Evolutionary conservation across 2,797 vertebrate species (phyloP), one percentile per base, ranked within the genome.

Genomic region (Sebastes umbrosus): DNA sequence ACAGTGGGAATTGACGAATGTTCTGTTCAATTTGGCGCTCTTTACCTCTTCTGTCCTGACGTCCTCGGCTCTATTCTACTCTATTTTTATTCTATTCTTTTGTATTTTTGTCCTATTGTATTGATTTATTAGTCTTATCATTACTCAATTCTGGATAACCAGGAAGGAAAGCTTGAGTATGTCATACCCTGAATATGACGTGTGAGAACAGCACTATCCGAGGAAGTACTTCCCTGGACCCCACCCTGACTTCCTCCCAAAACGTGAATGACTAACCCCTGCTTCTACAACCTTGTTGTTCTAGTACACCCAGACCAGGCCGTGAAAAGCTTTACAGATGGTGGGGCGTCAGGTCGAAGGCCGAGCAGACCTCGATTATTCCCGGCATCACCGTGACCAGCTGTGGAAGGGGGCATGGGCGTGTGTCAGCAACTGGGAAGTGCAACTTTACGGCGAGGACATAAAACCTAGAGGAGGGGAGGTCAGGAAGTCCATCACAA

Each of bases 401-500:
- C 77, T 14, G 54, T 63, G 84, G 57, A 64, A 73, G 64, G 75
- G 16, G 75, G 22, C 69, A 86, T 31, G 82, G 84, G 69, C 3
- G 84, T 86, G 88, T 68, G 69, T 69, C 43, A 64, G 66, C 54
- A 81, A 75, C 20, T 55, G 85, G 86, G 91, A 94, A 92, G 80
- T 83, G 12, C 74, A 87, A 81, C 69, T 69, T 90, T 66, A 78
- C 18, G 16, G 84, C 5, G 36, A 29, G 55, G 55, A 69, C 62
- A 5, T 88, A 58, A 79, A 84, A 70, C 67, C 69, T 32, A 39
- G 5, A 22, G 57, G 62, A 50, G 20, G 22, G 18, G 9, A 57
- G 76, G 83, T 80, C 79, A 87, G 93, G 91, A 92, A 93, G 75
- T 84, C 71, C 69, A 69, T 84, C 66, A 92, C 85, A 90, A 89